Percentiles rank a stretch among this genome's conserved stretches.
Conservation (phyloP, 2,113 vertebrate genomes). For the Pandion haliaetus region DNA sequence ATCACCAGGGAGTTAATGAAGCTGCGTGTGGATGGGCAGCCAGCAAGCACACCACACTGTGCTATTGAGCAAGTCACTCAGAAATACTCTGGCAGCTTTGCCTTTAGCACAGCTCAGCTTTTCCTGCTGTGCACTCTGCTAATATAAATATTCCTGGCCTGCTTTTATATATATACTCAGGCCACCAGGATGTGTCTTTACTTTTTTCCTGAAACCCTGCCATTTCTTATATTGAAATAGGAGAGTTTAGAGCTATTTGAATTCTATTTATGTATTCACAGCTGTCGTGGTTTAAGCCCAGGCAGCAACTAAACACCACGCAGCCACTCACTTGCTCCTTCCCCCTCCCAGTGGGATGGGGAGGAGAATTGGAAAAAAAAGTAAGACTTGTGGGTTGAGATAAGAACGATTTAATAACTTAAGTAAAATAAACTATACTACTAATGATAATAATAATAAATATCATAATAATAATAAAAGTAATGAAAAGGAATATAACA, state of each 20-base stretch:
- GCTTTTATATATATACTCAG: not conserved
- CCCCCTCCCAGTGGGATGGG: too few relatives aligned
- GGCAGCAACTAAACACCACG: too few relatives aligned
- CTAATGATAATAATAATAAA: too few relatives aligned
- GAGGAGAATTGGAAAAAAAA: too few relatives aligned
- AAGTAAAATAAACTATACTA: too few relatives aligned
- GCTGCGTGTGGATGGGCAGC: not conserved
- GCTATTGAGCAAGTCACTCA: not conserved
- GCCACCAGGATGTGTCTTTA: not conserved
- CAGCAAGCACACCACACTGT: fast-evolving
- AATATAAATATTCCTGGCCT: not conserved
- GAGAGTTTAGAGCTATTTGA: not conserved
- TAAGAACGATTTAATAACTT: too few relatives aligned
- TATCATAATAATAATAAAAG: too few relatives aligned
- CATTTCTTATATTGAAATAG: not conserved
- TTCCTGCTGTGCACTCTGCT: not conserved
- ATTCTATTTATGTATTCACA: not conserved
- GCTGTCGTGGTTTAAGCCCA: too few relatives aligned
- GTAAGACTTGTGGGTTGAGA: too few relatives aligned
- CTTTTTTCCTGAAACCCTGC: not conserved
- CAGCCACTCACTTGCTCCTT: too few relatives aligned
- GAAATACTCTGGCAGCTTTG: not conserved
- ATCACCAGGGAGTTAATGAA: not conserved
- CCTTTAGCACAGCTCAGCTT: not conserved
- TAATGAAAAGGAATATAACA: too few relatives aligned